These are phyloP conservation scores for Pogonomyrmex californicus DNA, from an alignment of 1,140 invertebrate species.

Conservation along the genomic window DNA sequence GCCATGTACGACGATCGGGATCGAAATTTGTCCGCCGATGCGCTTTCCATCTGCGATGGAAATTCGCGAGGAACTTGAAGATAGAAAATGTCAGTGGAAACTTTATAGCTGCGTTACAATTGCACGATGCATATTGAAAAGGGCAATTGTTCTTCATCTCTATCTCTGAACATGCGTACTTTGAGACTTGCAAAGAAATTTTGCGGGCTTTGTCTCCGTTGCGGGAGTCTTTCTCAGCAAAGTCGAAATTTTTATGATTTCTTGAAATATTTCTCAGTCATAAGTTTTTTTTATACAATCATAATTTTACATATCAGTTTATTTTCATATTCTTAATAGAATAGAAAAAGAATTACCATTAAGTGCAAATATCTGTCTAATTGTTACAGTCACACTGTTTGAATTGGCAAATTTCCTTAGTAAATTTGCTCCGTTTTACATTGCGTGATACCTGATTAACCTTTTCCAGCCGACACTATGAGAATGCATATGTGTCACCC, in stretches of 20 bases:
- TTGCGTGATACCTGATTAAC: conserved; percentile 32
- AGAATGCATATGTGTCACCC: conserved; percentile 6
- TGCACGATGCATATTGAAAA: conserved; percentile 60
- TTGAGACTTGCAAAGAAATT: background rate
- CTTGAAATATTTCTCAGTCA: background rate
- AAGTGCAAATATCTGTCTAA: background rate
- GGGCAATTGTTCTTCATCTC: conserved; percentile 35
- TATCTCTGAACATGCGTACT: background rate
- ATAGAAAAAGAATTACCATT: background rate
- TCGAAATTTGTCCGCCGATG: conserved; percentile 73
- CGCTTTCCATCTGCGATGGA: conserved; percentile 31
- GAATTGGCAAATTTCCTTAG: background rate
- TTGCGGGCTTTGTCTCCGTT: background rate
- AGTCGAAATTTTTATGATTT: background rate
- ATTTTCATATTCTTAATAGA: background rate
- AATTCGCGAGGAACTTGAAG: conserved; percentile 29
- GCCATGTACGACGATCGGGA: conserved; percentile 75
- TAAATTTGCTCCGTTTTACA: background rate
- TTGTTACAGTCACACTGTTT: background rate
- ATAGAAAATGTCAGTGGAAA: conserved; percentile 38
- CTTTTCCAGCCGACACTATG: background rate
- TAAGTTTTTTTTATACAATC: background rate
- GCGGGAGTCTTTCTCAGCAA: background rate
- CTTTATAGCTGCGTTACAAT: conserved; percentile 39
- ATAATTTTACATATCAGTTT: background rate